Base-by-base conservation (phyloP, 2,888 invertebrate genomes). In the Melinaea marsaeus region DNA sequence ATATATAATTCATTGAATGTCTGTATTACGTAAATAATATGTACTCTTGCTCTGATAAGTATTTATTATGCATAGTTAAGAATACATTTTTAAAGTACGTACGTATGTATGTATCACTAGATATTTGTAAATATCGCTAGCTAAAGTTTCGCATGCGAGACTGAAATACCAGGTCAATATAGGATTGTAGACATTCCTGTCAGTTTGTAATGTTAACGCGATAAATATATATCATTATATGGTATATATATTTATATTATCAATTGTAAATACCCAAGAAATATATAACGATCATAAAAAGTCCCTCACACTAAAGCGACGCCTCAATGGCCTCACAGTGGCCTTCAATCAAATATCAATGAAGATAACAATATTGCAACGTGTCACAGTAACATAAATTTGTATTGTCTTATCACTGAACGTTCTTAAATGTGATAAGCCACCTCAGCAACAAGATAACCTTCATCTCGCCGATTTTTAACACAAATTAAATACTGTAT, bases 321-420 rank as follows among this genome's bases (percentile, higher is more conserved):
- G 83, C 81, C 82, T 80, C 79, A 78, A 78, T 79, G 81, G 84
- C 83, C 84, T 80, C 84, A 76, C 75, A 71, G 75, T 74, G 85
- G 78, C 88, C 85, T 87, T 85, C 83, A 78, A 78, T 84, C 69
- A 70, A 69, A 71, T 86, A 85, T 87, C 85, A 85, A 84, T 84
- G 80, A 77, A 79, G 90, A 88, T 88, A 88, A 89, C 84, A 82
- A 80, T 81, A 81, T 80, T 83, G 82, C 80, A 81, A 83, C 81
- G 80, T 86, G 87, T 85, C 86, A 90, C 83, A 86, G 81, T 89
- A 85, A 88, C 88, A 90, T 88, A 89, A 85, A 88, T 90, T 86
- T 84, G 83, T 85, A 86, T 84, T 85, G 84, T 86, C 84, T 89
- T 89, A 89, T 90, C 90, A 79, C 74, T 74, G 81, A 81, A 80